These are phyloP conservation scores for Cavia aperea DNA, from an alignment of 2,113 vertebrate genomes.

Conservation along the genomic window DNA sequence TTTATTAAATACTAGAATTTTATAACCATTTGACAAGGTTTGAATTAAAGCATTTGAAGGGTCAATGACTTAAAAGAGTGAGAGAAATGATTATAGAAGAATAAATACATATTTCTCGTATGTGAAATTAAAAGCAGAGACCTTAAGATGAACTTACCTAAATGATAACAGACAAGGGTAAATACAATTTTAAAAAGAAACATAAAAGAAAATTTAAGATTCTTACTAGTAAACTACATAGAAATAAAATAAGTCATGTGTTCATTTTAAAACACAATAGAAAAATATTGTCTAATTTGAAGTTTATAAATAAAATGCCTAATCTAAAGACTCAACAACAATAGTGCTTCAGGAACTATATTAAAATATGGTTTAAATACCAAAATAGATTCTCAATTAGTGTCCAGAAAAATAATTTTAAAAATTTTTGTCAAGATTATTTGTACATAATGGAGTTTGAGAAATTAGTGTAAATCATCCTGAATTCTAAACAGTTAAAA, in stretches of 20 bases:
- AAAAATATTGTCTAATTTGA: slow-evolving; percentile 27
- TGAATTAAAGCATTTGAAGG: not conserved
- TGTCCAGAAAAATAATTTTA: slow-evolving; percentile 35
- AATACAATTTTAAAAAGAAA: not conserved
- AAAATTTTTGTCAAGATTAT: slow-evolving; percentile 20
- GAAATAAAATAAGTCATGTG: not conserved
- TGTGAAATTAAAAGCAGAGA: not conserved
- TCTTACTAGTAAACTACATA: slow-evolving; percentile 19
- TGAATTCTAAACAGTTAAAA: slow-evolving; percentile 38
- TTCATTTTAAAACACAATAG: slow-evolving; percentile 31
- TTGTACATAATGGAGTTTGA: slow-evolving; percentile 20
- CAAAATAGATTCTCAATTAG: slow-evolving; percentile 32
- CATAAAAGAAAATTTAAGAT: not conserved
- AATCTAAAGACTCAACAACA: slow-evolving; percentile 41
- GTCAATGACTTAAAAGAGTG: not conserved
- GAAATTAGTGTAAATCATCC: slow-evolving; percentile 46
- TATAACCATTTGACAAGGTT: not conserved
- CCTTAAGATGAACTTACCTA: not conserved
- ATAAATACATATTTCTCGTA: not conserved
- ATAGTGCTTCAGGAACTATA: slow-evolving; percentile 9
- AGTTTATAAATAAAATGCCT: not conserved
- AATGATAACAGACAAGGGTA: not conserved
- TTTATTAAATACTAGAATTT: not conserved
- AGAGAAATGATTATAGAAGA: not conserved
- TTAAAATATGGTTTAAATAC: slow-evolving; percentile 51